Conservation (phyloP, 2,113 vertebrate genomes). For the Haplotaxodon microlepis region DNA sequence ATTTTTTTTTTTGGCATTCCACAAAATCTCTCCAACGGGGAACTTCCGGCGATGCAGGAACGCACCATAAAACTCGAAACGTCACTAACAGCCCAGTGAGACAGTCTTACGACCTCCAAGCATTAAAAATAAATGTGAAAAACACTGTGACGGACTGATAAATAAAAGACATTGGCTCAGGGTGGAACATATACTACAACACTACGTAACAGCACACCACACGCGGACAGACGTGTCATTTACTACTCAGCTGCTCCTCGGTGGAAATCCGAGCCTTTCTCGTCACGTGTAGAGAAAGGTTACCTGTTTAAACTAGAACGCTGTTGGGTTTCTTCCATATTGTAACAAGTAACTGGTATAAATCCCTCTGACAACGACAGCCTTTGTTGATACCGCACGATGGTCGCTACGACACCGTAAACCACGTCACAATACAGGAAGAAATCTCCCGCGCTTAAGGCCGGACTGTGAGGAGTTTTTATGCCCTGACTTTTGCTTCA, state of each 20-base stretch:
- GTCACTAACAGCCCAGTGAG: neutral
- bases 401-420: neutral
- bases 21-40: neutral
- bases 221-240: neutral
- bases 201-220: neutral
- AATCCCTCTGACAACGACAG: rapidly evolving
- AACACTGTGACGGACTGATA: neutral
- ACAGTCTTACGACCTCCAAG: neutral
- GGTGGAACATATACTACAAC: rapidly evolving
- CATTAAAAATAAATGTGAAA: neutral
- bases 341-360: neutral
- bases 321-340: neutral
- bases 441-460: neutral
- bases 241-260: neutral
- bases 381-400: neutral
- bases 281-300: rapidly evolving
- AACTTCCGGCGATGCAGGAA: neutral
- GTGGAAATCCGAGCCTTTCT: neutral
- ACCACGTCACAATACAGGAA: neutral
- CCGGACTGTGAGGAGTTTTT: rapidly evolving
- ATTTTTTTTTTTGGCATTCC: neutral
- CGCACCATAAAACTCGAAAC: neutral
- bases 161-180: neutral
- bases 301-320: neutral
- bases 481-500: neutral